Evolutionary conservation across 2,797 vertebrate genomes (phyloP), one percentile per base, ranked within the genome.

Genomic region (Enteromius radiatus): DNA sequence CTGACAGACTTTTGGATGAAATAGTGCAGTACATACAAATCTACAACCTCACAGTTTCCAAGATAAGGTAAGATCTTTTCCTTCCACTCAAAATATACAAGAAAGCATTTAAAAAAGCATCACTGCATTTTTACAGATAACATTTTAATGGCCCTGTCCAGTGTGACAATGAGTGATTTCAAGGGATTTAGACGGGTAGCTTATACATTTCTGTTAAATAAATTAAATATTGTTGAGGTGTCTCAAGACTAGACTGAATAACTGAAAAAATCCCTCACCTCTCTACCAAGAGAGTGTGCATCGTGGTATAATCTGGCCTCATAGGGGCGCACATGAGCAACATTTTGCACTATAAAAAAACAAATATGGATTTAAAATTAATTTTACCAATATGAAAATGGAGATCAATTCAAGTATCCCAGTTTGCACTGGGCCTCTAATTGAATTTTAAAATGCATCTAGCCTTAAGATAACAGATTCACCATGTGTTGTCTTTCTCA

Each of bases 11-110:
- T 87, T 93, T 99, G 91, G 98, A 99, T 94, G 98, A 99, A 93
- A 98, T 99, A 88, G 94, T 99, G 90, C 98, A 99, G 54, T 98
- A 99, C 90, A 98, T 99, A 92, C 97, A 99, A 90, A 96, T 99
- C 92, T 99, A 99, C 94, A 99, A 96, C 89, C 95, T 99, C 88
- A 96, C 96, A 21, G 93, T 99, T 91, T 97, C 97, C 89, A 99
- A 97, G 93, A 99, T 99, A 94, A 99, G 98, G 98, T 98, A 95
- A 95, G 77, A 71, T n/a, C 14, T 52, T 14, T 59, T 54, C 10
- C 1, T 41, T 5, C 11, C 63, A 28, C 23, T 10, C 31, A 56
- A 56, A 56, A 56, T 74, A 9, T 36, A 36, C 2, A 3, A 74
- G 26, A 47, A 70, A 5, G 26, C 28, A 52, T 33, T 33, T 49